These are phyloP conservation scores for Nycticebus coucang DNA, from an alignment of 2,113 vertebrate genomes.

Conservation along the genomic window DNA sequence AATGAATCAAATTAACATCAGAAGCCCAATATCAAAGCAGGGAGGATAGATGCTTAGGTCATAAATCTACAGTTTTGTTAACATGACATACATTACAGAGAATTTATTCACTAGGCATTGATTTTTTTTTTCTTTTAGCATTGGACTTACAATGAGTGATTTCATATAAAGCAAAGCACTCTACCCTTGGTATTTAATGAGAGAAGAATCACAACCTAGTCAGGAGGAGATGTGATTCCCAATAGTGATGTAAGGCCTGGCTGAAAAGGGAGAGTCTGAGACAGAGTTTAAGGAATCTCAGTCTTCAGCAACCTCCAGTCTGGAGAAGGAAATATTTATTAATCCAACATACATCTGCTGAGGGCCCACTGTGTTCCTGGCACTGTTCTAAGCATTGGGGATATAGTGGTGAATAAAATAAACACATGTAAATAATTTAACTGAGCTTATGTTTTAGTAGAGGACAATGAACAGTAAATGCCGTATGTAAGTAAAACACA, in stretches of 20 bases:
- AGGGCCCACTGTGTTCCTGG: neutral
- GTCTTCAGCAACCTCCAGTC: neutral
- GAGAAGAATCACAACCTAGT: constrained; percentile 60
- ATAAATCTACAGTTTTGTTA: constrained; percentile 72
- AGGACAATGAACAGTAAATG: neutral
- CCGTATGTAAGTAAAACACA: neutral
- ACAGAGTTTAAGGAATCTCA: neutral
- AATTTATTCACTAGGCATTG: constrained; percentile 67
- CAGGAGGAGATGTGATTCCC: neutral
- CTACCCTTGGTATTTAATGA: constrained; percentile 43
- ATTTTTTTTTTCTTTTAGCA: constrained; percentile 59
- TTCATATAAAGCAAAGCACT: constrained; percentile 63
- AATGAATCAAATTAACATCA: constrained; percentile 70
- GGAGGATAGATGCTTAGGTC: constrained; percentile 23
- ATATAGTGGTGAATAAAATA: constrained; percentile 9
- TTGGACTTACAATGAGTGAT: constrained; percentile 58
- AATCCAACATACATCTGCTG: neutral
- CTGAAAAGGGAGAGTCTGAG: constrained; percentile 22
- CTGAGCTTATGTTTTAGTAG: constrained; percentile 23
- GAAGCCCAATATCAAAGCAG: constrained; percentile 66
- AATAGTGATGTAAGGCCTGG: constrained; percentile 4
- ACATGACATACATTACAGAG: constrained; percentile 65
- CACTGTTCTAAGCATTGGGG: neutral
- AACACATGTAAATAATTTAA: neutral
- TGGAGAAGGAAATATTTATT: neutral